Evolutionary conservation across 2,113 vertebrate genomes (phyloP).

Genomic region (Nothobranchius kuhntae): DNA sequence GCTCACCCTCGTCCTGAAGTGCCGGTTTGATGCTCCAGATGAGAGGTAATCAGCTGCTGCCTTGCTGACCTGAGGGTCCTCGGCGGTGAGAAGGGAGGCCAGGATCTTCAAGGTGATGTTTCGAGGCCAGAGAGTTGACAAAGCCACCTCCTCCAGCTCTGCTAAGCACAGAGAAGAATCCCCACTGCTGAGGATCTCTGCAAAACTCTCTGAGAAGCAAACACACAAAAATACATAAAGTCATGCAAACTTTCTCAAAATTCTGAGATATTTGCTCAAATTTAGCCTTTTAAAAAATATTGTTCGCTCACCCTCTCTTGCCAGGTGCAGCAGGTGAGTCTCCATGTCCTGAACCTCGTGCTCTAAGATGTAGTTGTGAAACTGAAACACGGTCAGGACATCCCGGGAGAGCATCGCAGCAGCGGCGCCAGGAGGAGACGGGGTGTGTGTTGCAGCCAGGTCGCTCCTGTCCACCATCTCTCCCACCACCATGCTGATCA

Average conservation of each 20-base stretch:
- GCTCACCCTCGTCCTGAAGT: conserved; percentile 91
- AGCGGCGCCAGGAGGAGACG: conserved; percentile 14
- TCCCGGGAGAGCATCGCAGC: conserved; percentile 82
- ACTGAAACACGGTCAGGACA: conserved; percentile 93
- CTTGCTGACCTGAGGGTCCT: conserved; percentile 80
- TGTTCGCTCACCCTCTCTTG: conserved; percentile 84
- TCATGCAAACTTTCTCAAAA: too few relatives aligned
- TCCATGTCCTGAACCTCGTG: conserved; percentile 85
- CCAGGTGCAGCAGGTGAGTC: conserved; percentile 85
- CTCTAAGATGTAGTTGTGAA: conserved; percentile 85
- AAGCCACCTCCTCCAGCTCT: conserved; percentile 78
- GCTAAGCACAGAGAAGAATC: conserved; percentile 75
- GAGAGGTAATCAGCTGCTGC: conserved; percentile 82
- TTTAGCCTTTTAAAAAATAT: neutral
- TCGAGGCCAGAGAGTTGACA: conserved; percentile 80
- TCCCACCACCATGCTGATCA: conserved; percentile 85
- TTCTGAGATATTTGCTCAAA: too few relatives aligned
- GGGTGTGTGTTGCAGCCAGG: conserved; percentile 65
- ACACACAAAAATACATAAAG: neutral
- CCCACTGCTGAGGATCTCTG: conserved; percentile 80
- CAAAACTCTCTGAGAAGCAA: conserved; percentile 77
- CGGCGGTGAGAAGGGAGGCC: conserved; percentile 85
- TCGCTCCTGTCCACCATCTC: conserved; percentile 89
- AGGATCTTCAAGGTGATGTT: conserved; percentile 83
- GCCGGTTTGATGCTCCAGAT: conserved; percentile 78